These are phyloP conservation scores for Leptinotarsa rubiginosa DNA, from an alignment of 2,888 invertebrate genomes.

Conservation along the genomic window DNA sequence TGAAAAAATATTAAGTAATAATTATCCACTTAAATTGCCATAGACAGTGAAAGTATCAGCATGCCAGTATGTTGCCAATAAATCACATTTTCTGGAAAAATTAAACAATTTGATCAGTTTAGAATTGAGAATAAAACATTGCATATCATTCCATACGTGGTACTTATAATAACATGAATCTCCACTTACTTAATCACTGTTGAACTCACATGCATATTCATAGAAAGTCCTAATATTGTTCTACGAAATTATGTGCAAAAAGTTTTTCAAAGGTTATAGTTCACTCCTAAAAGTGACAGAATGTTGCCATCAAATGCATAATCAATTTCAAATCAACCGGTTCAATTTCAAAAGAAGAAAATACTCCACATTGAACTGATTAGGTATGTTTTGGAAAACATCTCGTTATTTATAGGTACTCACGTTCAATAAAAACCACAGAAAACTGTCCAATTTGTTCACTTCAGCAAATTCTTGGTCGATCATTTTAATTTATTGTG, in stretches of 20 bases:
- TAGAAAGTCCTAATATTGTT: constrained; percentile 5
- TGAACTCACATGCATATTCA: background rate
- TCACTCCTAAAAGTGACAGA: background rate
- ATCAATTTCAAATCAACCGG: background rate
- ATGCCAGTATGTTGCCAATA: too few species aligned
- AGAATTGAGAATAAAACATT: background rate
- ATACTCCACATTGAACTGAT: constrained; percentile 37
- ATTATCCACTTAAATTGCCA: too few species aligned
- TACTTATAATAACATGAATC: background rate
- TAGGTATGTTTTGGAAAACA: constrained; percentile 30
- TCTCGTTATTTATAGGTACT: constrained; percentile 64
- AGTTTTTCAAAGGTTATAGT: background rate
- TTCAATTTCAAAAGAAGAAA: background rate
- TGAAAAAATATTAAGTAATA: too few species aligned
- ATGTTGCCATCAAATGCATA: too few species aligned
- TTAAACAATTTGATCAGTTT: background rate
- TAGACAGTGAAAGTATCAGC: too few species aligned
- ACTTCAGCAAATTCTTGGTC: constrained; percentile 76
- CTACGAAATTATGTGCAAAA: background rate
- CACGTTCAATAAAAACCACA: constrained; percentile 84
- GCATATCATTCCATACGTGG: too few species aligned
- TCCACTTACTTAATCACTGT: background rate
- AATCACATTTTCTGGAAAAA: too few species aligned
- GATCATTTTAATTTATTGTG: constrained; percentile 59
- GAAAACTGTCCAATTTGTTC: constrained; percentile 81